Evolutionary conservation across 2,888 invertebrate genomes (phyloP), one percentile per base, ranked within the genome.

Genomic region (Stenichneumon culpator): DNA sequence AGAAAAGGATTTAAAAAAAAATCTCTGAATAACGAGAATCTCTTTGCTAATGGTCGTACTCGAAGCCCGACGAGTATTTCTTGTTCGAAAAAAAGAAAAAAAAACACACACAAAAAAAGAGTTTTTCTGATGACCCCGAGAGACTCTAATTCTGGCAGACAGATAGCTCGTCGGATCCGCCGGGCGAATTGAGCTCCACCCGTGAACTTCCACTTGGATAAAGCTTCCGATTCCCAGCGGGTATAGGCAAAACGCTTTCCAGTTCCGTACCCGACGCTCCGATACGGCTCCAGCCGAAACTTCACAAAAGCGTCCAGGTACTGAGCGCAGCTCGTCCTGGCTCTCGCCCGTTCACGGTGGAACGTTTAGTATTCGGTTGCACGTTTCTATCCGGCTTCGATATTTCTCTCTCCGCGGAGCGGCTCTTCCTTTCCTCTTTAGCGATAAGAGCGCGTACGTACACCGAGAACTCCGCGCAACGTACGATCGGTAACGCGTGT

Each of bases 391-490:
- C 57, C 25, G 9, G 28, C 60, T 74, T 74, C 47, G n/a, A 63
- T 54, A 36, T 16, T 19, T 54, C 52, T 54, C 44, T 39, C 39
- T 16, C 32, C 50, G 39, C 39, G 60, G 6, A 19, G 54, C 54
- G n/a, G 28, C 69, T 52, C 36, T 70, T 79, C 69, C 50, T 79
- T 79, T 70, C 16, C 69, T 70, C 79, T 70, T 79, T 79, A 79
- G 63, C 52, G 79, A 79, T 79, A 79, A 70, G 32, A 60, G 50
- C 54, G 54, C 54, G 54, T 54, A 54, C 52, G 19, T n/a, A n/a
- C n/a, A 6, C 52, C 1, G 52, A 19, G 19, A 19, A 52, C 32
- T 32, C 32, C 54, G 54, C 22, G 22, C 19, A 22, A 44, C 60
- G 32, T 5, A 47, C 57, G 63, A 47, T 60, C 44, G 28, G 57